Percentiles rank a stretch among this genome's conserved stretches.
These are phyloP conservation scores for Trichopria drosophilae DNA, from an alignment of 2,888 invertebrate genomes.

Conservation along the genomic window DNA sequence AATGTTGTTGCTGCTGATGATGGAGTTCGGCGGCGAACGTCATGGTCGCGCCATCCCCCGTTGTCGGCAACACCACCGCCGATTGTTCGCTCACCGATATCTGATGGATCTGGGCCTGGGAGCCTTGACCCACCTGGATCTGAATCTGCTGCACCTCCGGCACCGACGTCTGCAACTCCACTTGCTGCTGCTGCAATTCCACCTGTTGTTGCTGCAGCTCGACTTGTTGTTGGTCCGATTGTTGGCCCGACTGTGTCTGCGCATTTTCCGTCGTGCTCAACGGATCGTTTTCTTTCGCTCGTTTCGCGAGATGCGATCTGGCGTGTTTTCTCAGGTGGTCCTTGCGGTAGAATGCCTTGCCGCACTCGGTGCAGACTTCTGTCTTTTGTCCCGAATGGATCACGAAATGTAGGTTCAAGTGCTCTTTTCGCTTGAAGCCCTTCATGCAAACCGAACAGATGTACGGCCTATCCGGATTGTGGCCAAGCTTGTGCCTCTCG, in stretches of 20 bases:
- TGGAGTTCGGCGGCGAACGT: slow-evolving; percentile 56
- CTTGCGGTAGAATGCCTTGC: slow-evolving; percentile 78
- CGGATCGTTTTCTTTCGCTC: slow-evolving; percentile 69
- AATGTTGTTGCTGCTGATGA: slow-evolving; percentile 56
- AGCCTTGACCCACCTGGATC: slow-evolving; percentile 54
- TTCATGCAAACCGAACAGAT: slow-evolving; percentile 78
- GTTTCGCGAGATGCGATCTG: slow-evolving; percentile 75
- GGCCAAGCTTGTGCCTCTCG: slow-evolving; percentile 77
- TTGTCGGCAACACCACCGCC: slow-evolving; percentile 63
- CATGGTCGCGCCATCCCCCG: slow-evolving; percentile 60
- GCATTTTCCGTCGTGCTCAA: slow-evolving; percentile 46
- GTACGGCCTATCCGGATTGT: slow-evolving; percentile 79
- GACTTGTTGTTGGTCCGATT: slow-evolving; percentile 40
- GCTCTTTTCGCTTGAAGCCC: slow-evolving; percentile 76
- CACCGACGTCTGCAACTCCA: slow-evolving; percentile 35
- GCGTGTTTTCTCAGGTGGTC: slow-evolving; percentile 81
- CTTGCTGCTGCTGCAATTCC: slow-evolving; percentile 42
- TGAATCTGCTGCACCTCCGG: slow-evolving; percentile 44
- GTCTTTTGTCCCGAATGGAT: slow-evolving; percentile 85
- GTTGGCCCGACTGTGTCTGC: slow-evolving; percentile 45
- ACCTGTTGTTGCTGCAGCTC: slow-evolving; percentile 45
- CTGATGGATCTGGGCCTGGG: slow-evolving; percentile 56
- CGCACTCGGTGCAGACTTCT: slow-evolving; percentile 76
- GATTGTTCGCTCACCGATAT: slow-evolving; percentile 55
- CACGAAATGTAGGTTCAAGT: slow-evolving; percentile 79